Conservation (phyloP, 2,888 invertebrate genomes). For the Uropetala carovei region DNA sequence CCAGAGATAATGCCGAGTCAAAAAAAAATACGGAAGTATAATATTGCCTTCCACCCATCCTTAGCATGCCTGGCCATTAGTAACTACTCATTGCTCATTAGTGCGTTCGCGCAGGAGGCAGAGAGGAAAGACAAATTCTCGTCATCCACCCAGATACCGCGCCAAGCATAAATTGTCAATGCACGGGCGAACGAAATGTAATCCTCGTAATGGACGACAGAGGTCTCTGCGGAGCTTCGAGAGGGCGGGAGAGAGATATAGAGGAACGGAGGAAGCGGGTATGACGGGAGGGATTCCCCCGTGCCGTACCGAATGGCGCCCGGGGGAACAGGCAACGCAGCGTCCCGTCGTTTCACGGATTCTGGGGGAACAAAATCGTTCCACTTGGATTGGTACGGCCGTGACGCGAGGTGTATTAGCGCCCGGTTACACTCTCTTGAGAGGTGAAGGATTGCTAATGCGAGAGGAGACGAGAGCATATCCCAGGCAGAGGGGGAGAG, state of each 20-base stretch:
- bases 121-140: neutral
- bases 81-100: constrained; percentile 18
- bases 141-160: neutral
- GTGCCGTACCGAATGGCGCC: constrained; percentile 34
- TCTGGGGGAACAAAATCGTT: constrained; percentile 57
- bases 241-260: too few relatives aligned
- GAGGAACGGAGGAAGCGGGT: neutral
- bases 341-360: constrained; percentile 52
- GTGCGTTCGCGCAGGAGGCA: neutral
- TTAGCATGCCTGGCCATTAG: neutral
- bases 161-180: constrained; percentile 41
- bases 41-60: too few relatives aligned
- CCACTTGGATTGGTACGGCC: constrained; percentile 36
- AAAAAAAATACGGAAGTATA: neutral
- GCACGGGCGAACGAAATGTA: constrained; percentile 35
- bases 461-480: neutral
- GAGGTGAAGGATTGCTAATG: neutral
- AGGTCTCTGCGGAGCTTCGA: neutral
- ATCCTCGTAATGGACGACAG: constrained; percentile 56
- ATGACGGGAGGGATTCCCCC: neutral
- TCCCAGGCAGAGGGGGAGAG: neutral
- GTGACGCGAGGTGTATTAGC: constrained; percentile 48
- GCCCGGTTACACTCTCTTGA: neutral
- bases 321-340: constrained; percentile 43
- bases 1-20: neutral